Evolutionary conservation across 2,797 vertebrate species (phyloP), one percentile per base, ranked within the genome.

Genomic region (Bucorvus abyssinicus): DNA sequence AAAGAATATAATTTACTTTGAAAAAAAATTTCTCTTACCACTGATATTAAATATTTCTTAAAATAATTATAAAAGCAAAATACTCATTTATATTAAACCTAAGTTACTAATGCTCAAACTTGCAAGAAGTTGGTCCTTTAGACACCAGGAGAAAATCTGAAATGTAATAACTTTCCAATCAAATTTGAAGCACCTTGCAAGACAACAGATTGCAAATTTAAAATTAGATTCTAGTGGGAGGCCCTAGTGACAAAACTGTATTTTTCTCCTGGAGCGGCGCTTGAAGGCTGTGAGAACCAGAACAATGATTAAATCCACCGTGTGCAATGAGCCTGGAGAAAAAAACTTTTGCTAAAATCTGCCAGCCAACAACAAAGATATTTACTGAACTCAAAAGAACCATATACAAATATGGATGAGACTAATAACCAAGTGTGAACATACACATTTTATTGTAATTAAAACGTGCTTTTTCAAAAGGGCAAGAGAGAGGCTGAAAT

Each of bases 221-320:
- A 98, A 98, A 98, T 98, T 98, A 98, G 98, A 97, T 95, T 97
- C 94, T 95, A 90, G 98, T 98, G 97, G 98, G 98, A 98, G 97
- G 98, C 90, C 91, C 95, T 97, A 96, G 94, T 98, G 96, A 97
- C 91, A 91, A 97, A 97, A 96, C 96, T 82, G 94, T 97, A 96
- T 96, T 97, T 96, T 96, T 96, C 96, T 95, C 91, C 96, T 91
- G 91, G 94, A 98, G 95, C 56, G 4, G 84, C 92, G 93, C 94
- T 92, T 64, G 34, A 92, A 95, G 91, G 82, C 90, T 95, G 90
- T 71, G 95, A 97, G 75, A 92, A 96, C 82, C 84, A 65, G 89
- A 94, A 85, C 81, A 87, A 90, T 91, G 69, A 94, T 89, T 91
- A 87, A 87, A 93, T 80, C 91, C 88, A 83, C 71, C 94, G 89